phyloP scores from a whole-genome alignment of 2,113 vertebrate species.

The Anoplopoma fimbria region DNA sequence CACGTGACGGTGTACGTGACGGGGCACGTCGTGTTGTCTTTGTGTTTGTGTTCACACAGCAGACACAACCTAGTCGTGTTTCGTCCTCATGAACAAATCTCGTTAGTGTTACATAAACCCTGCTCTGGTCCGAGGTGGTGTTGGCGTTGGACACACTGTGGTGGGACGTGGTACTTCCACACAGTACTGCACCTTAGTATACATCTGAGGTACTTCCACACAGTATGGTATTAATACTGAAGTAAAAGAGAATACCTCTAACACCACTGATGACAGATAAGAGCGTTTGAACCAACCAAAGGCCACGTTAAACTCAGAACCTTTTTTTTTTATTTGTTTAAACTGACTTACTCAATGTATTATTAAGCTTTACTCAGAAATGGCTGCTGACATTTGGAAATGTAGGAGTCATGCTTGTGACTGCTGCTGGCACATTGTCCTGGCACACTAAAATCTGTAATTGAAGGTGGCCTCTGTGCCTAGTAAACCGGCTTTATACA shows the following conservation, averaged over 20 bases:
- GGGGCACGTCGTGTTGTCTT: too few relatives aligned
- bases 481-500: background rate
- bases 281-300: background rate
- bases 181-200: background rate
- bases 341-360: background rate
- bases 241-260: background rate
- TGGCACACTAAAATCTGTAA: background rate
- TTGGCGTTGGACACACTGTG: background rate
- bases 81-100: background rate
- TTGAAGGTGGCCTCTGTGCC: background rate
- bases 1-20: too few relatives aligned
- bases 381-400: background rate
- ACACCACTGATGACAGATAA: background rate
- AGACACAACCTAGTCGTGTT: background rate
- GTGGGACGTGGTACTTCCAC: background rate
- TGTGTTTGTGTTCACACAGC: background rate
- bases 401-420: background rate
- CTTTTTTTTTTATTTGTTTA: too few relatives aligned
- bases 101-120: background rate
- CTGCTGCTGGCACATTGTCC: background rate
- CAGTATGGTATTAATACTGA: background rate
- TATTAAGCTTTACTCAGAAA: background rate
- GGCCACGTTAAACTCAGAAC: background rate
- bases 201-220: background rate
- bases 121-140: background rate